Evolutionary conservation across 2,113 vertebrate species (phyloP), one percentile per base, ranked within the genome.

Genomic region (Oriolus oriolus): DNA sequence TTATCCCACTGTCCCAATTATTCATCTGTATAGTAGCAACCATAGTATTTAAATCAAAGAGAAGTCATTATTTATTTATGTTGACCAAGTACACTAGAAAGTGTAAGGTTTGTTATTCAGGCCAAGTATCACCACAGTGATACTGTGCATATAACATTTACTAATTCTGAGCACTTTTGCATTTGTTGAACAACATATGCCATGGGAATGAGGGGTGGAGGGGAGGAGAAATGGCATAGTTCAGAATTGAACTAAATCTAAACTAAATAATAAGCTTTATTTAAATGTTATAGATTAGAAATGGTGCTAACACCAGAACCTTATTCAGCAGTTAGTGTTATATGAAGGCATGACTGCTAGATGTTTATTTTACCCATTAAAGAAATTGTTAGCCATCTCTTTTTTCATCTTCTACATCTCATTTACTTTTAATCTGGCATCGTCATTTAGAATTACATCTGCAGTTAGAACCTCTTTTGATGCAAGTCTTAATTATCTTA

Each of bases 401-500:
- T 69, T 73, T 78, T 73, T 70, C 5, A 37, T 76, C 26, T 83
- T 54, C 49, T 73, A 45, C 26, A 69, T 69, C 21, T 33, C 54
- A 53, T 77, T 93, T 76, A 45, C n/a, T 92, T 90, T 88, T 27
- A 65, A 9, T 42, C 18, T n/a, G 23, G 76, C 1, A 1, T 35
- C 37, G 17, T 83, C n/a, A 77, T 79, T 75, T 64, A 60, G 45
- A 93, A 85, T 30, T 49, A 57, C 26, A 68, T 24, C 12, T 68
- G 70, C 31, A 69, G 53, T 87, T 71, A 76, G 33, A 88, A 80
- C 39, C 24, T 35, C 35, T 84, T 80, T 70, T 74, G 54, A 84
- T 83, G 21, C 18, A 60, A 45, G 21, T 77, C 81, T 80, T 86
- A 86, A 92, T 74, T 90, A 88, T 23, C 12, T 37, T 69, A 90